Evolutionary conservation across 2,888 invertebrate genomes (phyloP).

Genomic region (Protula sp.): DNA sequence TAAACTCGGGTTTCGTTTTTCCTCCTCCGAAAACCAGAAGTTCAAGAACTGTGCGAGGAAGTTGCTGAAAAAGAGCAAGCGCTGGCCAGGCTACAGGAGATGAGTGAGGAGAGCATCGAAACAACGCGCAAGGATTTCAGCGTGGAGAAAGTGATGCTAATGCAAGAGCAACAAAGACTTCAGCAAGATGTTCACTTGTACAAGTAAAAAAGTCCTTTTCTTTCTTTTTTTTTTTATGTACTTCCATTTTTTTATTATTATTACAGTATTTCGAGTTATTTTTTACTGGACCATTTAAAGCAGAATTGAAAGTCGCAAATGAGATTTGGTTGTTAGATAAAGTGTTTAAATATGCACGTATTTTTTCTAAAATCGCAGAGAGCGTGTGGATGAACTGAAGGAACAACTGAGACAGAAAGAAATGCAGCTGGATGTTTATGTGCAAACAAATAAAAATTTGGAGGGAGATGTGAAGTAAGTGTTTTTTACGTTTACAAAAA

Average conservation of each 20-base stretch:
- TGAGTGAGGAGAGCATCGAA: conserved; percentile 30
- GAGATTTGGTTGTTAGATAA: too few relatives aligned
- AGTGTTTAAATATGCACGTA: too few relatives aligned
- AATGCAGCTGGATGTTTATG: neutral
- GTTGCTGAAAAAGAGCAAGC: conserved; percentile 39
- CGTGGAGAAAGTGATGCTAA: conserved; percentile 25
- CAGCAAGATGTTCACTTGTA: conserved; percentile 12
- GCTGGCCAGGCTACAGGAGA: conserved; percentile 28
- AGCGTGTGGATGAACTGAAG: neutral
- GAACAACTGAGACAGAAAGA: neutral
- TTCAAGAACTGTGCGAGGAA: conserved; percentile 37
- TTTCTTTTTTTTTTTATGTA: too few relatives aligned
- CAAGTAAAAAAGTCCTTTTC: too few relatives aligned
- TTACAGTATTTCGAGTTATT: too few relatives aligned
- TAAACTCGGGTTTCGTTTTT: too few relatives aligned
- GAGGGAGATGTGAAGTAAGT: neutral
- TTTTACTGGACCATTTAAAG: too few relatives aligned
- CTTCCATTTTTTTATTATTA: too few relatives aligned
- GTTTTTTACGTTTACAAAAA: too few relatives aligned
- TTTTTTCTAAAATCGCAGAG: neutral
- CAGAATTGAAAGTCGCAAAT: too few relatives aligned
- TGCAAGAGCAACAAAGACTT: conserved; percentile 27
- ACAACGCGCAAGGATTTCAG: conserved; percentile 28
- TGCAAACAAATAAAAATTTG: neutral
- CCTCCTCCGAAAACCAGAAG: too few relatives aligned